Conservation (phyloP, 2,888 invertebrate species). For the Elegia similella region DNA sequence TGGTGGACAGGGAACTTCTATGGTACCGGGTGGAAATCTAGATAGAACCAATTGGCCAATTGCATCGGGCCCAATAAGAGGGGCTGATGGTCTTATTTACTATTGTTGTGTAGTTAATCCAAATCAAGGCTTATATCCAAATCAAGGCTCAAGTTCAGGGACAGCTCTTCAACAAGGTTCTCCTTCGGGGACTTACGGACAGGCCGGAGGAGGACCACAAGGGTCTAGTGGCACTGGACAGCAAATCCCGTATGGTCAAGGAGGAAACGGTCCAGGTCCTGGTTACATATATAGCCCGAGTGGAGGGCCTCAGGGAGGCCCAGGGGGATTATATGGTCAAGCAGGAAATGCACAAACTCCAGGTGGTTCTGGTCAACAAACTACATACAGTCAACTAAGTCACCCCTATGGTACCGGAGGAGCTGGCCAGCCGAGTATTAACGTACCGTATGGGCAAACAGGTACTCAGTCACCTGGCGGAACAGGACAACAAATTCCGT, state of each 20-base stretch:
- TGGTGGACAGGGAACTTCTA: not conserved
- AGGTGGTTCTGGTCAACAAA: conserved; percentile 1
- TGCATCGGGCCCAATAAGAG: conserved; percentile 32
- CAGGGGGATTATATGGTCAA: conserved; percentile 4
- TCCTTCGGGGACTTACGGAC: not conserved
- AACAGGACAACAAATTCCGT: not conserved
- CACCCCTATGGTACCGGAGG: not conserved
- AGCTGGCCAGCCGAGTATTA: not conserved
- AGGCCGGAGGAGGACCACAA: not conserved
- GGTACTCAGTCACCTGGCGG: not conserved
- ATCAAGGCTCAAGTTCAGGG: conserved; percentile 5
- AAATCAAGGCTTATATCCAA: conserved; percentile 22
- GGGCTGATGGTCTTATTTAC: conserved; percentile 41
- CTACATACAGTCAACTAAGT: not conserved
- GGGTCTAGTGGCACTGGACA: not conserved
- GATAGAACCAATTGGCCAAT: conserved; percentile 34
- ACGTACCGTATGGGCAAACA: not conserved
- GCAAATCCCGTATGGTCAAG: not conserved
- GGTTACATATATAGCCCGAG: conserved; percentile 10
- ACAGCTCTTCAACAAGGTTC: not conserved
- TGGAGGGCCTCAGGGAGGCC: not conserved
- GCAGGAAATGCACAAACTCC: conserved; percentile 8
- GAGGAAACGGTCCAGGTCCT: not conserved
- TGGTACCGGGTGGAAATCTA: not conserved
- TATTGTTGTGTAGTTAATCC: conserved; percentile 45